phyloP scores from a whole-genome alignment of 53 echinoderm and acorn worm species.

The Holothuria scabra region DNA sequence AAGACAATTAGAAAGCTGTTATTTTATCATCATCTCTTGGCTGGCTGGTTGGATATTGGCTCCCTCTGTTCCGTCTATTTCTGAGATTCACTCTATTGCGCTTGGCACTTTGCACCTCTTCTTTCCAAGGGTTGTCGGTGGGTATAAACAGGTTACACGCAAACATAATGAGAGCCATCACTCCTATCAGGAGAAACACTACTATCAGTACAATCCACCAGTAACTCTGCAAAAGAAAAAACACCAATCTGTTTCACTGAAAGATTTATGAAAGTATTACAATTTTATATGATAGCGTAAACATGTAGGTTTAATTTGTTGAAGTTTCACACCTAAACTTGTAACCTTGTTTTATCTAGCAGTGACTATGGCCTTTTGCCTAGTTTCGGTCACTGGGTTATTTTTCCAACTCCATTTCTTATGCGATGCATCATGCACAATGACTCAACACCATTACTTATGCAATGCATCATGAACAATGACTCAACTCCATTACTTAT shows the following conservation, averaged over 20 bases:
- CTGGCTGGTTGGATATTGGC: slow-evolving; percentile 24
- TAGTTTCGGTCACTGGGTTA: no score
- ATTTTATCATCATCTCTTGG: slow-evolving; percentile 12
- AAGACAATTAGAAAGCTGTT: slow-evolving; percentile 14
- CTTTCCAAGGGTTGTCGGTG: slow-evolving; percentile 86
- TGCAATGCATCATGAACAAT: no score
- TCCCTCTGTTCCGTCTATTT: slow-evolving; percentile 12
- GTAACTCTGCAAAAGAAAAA: slow-evolving; percentile 56
- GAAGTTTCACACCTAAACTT: no score
- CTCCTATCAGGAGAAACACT: slow-evolving; percentile 52
- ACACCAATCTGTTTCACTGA: background rate
- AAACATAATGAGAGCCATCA: slow-evolving; percentile 80
- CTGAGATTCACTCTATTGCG: slow-evolving; percentile 39
- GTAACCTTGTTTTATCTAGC: no score
- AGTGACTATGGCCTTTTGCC: no score
- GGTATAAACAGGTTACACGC: slow-evolving; percentile 79
- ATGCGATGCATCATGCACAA: no score
- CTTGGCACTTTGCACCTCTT: slow-evolving; percentile 57
- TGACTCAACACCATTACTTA: no score
- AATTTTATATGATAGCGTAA: no score
- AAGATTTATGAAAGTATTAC: background rate
- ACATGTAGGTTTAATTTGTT: no score
- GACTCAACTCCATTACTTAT: no score
- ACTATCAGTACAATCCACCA: slow-evolving; percentile 83
- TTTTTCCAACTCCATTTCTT: no score